Evolutionary conservation across 2,888 invertebrate genomes (phyloP), one percentile per base, ranked within the genome.

Genomic region (Lissonota sp.): DNA sequence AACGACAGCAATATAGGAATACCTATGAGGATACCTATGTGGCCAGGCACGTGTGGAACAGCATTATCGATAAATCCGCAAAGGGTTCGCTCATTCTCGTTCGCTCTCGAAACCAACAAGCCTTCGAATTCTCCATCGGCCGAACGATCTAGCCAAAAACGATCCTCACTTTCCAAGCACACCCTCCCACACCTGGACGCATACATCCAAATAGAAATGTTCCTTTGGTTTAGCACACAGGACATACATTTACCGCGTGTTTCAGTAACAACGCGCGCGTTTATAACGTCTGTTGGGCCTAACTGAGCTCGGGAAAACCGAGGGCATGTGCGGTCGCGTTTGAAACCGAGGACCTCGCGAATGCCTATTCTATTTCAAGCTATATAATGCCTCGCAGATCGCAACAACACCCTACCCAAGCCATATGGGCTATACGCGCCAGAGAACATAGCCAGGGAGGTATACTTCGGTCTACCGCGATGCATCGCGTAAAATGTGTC

Each of bases 61-160:
- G 90, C 90, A 89, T 91, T 91, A 91, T 90, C 89, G 88, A 89
- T 88, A 91, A 91, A 91, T 91, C 87, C 88, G 88, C 86, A 88
- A 89, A 88, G 88, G 26, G 88, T 86, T 75, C 82, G 87, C 85
- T 66, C 60, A 67, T 81, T 70, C 70, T 74, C 70, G 66, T 74
- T 77, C 5, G 69, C 57, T 37, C 53, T 73, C 37, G 55, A 74
- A 72, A 7, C 53, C 14, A 53, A 44, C 58, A 12, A 10, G 39
- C 60, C 49, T 67, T 46, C 49, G 62, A 64, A 73, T 72, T 67
- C 60, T 42, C 51, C 10, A 58, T 46, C 51, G 40, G 39, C 26
- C 58, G 66, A 53, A 67, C 66, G 58, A 71, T 66, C 53, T 51
- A 51, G 51, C 57, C 71, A 49, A 71, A 64, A 77, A 70, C 73